Evolutionary conservation across 2,797 vertebrate genomes (phyloP), one percentile per base, ranked within the genome.

Genomic region (Tokudaia tokunoshimensis): DNA sequence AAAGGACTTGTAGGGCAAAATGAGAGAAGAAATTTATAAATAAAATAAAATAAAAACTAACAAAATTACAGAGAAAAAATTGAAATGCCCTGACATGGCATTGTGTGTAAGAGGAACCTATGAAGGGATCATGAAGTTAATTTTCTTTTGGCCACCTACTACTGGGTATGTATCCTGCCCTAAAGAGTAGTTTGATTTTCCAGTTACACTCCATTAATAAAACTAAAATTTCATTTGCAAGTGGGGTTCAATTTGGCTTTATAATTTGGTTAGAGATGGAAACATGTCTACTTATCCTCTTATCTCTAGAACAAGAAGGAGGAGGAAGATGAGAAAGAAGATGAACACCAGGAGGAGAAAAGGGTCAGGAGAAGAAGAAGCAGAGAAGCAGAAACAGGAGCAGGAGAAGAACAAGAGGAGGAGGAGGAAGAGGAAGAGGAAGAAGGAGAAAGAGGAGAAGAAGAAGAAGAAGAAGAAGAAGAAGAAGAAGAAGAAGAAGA

Each of bases 391-490:
- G 22, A 61, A 17, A 4, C 13, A 59, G 57, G 19, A 61, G 59
- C 20, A 10, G 59, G 7, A 10, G 12, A 10, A 31, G 26, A 29
- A 11, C 9, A 63, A 10, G 4, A 65, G 63, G 4, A 63, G 24
- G 1, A 67, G 29, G 29, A 34, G 11, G 13, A 34, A 4, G 13
- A 1, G 29, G 6, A 26, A 24, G 9, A 9, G 9, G 24, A 4
- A 10, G 24, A 3, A 10, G 22, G 0, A 61, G 59, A 7, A 61
- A 24, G 4, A 61, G 24, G 24, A 24, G 59, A 3, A 29, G 24
- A 29, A 29, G 24, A 29, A 29, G 9, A 2, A 12, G 61, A 9
- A 10, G 20, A 3, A 11, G 24, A 24, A 22, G 2, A 61, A 22
- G 9, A 26, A 7, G 1, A 9, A 57, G 17, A 20, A 20, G 59